Evolutionary conservation across 2,113 vertebrate genomes (phyloP).

Genomic region (Nannobrachium achirus): DNA sequence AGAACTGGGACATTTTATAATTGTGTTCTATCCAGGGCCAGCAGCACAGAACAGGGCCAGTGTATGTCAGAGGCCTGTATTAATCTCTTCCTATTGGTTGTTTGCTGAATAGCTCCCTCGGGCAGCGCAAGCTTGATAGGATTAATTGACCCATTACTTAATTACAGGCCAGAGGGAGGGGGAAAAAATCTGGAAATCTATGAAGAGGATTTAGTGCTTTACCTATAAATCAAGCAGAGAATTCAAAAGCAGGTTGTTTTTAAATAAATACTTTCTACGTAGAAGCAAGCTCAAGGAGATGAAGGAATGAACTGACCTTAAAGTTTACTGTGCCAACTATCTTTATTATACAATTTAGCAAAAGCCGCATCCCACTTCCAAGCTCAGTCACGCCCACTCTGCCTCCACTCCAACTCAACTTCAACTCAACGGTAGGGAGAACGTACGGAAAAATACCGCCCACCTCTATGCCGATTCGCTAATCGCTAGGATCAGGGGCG

Average conservation of each 20-base stretch:
- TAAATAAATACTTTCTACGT: constrained; percentile 50
- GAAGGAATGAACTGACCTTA: constrained; percentile 24
- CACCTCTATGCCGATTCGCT: too few species aligned
- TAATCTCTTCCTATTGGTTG: constrained; percentile 43
- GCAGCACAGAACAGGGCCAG: constrained; percentile 1
- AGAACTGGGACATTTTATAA: constrained; percentile 10
- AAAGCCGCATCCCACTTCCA: too few species aligned
- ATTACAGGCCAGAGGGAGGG: constrained; percentile 51
- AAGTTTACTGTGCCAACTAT: constrained; percentile 16
- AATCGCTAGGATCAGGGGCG: too few species aligned
- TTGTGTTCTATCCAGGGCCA: background rate
- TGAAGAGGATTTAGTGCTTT: constrained; percentile 60
- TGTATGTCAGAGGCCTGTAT: constrained; percentile 28
- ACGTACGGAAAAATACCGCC: too few species aligned
- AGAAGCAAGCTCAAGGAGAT: constrained; percentile 43
- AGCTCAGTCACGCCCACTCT: too few species aligned
- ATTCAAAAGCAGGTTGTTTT: constrained; percentile 40
- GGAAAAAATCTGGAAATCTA: constrained; percentile 57
- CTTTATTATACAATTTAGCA: too few species aligned
- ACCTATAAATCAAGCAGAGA: constrained; percentile 46
- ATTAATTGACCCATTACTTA: constrained; percentile 75
- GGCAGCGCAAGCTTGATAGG: constrained; percentile 42
- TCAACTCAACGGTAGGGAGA: too few species aligned
- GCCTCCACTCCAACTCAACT: too few species aligned
- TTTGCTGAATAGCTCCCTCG: constrained; percentile 34